Base-by-base conservation (phyloP, 2,113 vertebrate genomes). In the Athene noctua region DNA sequence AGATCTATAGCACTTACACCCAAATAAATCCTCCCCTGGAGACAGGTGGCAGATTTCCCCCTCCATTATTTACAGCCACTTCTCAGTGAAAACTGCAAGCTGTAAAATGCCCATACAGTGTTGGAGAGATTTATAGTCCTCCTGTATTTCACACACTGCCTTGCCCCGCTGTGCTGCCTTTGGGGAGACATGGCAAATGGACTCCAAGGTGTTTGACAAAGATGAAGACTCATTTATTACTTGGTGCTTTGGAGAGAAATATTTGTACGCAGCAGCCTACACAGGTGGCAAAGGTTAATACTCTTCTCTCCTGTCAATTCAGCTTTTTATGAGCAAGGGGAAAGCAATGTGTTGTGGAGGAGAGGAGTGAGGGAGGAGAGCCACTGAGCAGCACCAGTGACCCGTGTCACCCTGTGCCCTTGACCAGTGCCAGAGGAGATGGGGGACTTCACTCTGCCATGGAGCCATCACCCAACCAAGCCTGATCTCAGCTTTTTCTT, bases 1-100 rank as follows among this genome's bases (percentile, higher is more conserved):
- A 97, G 97, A 97, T 96, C 97, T 97, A 97, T 93, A 86, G 95
- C 97, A 90, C 95, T 96, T 94, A 87, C 92, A 90, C 95, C 91
- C 88, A 91, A 88, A 97, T 97, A 97, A 97, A 97, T 97, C 93
- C 89, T 97, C 91, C 67, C 40, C 79, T 80, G 88, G 94, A 97
- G 96, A 97, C 97, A 97, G 92, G 96, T 97, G 97, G 95, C 97
- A 97, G 94, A 96, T 96, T 94, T 96, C 85, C 85, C 92, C 67
- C 80, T 96, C 80, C 62, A 65, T 97, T 97, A 97, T 97, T 97
- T 97, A 97, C 80, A 93, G 80, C 94, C 66, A 91, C 94, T 97
- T 95, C 94, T 95, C 78, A 96, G 93, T 92, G 97, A 95, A 96
- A 97, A 97, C 93, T 84, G 97, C 96, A 94, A 96, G 94, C 65